Base-by-base conservation (phyloP, 2,888 invertebrate species). In the Drosophila prostipennis region DNA sequence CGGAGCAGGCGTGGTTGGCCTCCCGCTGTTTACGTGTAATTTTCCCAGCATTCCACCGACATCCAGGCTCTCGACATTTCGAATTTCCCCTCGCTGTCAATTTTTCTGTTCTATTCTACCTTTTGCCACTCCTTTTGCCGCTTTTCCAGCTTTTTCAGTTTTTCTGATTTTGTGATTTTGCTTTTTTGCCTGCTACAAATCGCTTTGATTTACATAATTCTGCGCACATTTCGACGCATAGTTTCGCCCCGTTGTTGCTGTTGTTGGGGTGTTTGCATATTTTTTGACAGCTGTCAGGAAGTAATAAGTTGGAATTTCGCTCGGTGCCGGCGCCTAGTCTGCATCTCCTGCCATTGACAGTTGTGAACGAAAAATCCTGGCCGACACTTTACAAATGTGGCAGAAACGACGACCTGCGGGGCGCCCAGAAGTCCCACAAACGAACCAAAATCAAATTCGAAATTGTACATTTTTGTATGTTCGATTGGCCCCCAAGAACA, bases 251-350 rank as follows among this genome's bases (percentile, higher is more conserved):
- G 53, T 56, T 67, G 74, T 70, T 73, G 69, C 67, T 70, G 70
- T 29, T 64, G 77, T 2, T 2, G 26, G 26, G 80, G 60, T 88
- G 87, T 89, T 89, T 89, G 87, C 82, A 81, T 84, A 86, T 89
- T 89, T 82, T 89, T 87, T 89, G 90, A 90, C 89, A 90, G 89
- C 90, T 90, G 90, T 90, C 89, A 89, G 86, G 80, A 89, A 87
- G 90, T 89, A 90, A 89, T 89, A 89, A 89, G 89, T 89, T 86
- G 74, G 78, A 78, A 78, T 79, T 89, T 83, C 58, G 70, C 72
- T 78, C 49, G 74, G 64, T 72, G 76, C 79, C 46, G 78, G 69
- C 79, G 79, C 78, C 76, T 76, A 83, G 87, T 83, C 81, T 40
- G 39, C 68, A 59, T 67, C 69, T 72, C 54, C 84, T 81, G 81